Evolutionary conservation across 2,888 invertebrate species (phyloP).

Genomic region (Mesopsocus fuscifrons): DNA sequence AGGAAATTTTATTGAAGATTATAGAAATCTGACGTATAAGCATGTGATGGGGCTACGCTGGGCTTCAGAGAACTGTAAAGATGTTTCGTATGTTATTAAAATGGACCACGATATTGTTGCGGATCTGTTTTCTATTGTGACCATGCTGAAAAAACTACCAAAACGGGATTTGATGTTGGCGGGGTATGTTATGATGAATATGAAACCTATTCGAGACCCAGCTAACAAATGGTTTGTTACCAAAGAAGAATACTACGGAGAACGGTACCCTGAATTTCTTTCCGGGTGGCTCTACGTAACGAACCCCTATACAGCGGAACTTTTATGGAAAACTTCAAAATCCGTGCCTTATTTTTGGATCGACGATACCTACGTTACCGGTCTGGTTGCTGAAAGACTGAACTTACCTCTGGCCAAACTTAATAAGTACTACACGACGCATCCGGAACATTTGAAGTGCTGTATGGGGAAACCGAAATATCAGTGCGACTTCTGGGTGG

Average conservation of each 20-base stretch:
- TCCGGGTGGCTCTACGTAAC: constrained; percentile 75
- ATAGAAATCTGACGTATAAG: constrained; percentile 63
- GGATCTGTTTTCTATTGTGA: constrained; percentile 38
- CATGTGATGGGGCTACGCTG: constrained; percentile 66
- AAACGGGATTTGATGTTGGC: constrained; percentile 26
- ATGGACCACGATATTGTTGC: constrained; percentile 66
- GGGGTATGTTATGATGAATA: constrained; percentile 45
- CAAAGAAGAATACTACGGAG: constrained; percentile 36
- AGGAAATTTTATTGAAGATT: constrained; percentile 57
- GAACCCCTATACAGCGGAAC: constrained; percentile 38
- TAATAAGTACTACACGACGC: constrained; percentile 42
- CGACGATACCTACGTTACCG: constrained; percentile 75
- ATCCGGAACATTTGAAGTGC: constrained; percentile 52
- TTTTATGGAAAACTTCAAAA: constrained; percentile 34
- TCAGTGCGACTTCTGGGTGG: constrained; percentile 47
- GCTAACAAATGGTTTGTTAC: constrained; percentile 69
- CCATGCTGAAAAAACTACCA: constrained; percentile 26
- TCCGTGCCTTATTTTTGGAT: constrained; percentile 69
- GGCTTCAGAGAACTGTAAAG: constrained; percentile 40
- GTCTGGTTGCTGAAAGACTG: constrained; percentile 42
- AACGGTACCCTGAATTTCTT: constrained; percentile 50
- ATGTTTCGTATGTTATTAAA: constrained; percentile 48
- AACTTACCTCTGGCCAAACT: constrained; percentile 37
- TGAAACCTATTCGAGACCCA: constrained; percentile 40
- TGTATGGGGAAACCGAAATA: constrained; percentile 43